These are phyloP conservation scores for Pseudois nayaur DNA, from an alignment of 2,113 vertebrate species.

Conservation along the genomic window DNA sequence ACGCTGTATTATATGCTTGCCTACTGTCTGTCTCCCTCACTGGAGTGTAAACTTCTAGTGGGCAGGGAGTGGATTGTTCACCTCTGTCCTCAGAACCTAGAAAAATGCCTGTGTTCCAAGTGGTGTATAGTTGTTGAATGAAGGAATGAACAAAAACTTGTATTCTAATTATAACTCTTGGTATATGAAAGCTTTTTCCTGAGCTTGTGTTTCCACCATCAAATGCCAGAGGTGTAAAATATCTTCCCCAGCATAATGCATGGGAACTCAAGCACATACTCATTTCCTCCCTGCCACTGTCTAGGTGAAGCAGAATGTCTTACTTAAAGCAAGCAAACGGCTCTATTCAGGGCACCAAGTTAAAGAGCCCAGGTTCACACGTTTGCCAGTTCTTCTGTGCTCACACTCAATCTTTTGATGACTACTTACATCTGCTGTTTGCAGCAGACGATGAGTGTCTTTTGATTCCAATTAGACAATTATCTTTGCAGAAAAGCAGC, in stretches of 20 bases:
- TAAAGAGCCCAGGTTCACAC: neutral
- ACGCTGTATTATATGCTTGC: neutral
- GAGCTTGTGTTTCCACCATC: neutral
- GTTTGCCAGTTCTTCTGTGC: neutral
- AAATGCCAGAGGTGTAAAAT: neutral
- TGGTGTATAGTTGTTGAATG: neutral
- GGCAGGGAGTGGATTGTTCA: neutral
- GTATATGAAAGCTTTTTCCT: neutral
- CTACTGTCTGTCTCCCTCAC: neutral
- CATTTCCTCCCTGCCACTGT: neutral
- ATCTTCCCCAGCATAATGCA: neutral
- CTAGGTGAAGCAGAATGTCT: neutral
- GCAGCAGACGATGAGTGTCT: neutral
- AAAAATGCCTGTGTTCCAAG: neutral
- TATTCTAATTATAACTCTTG: neutral
- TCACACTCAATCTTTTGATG: neutral
- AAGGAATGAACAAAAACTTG: neutral
- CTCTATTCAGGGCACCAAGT: neutral
- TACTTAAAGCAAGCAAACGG: neutral
- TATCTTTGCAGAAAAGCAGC: neutral
- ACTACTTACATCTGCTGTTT: neutral
- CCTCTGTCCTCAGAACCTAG: neutral
- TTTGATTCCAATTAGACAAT: constrained; percentile 19
- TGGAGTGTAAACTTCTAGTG: neutral
- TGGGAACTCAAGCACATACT: neutral